These are phyloP conservation scores for Palythoa grandis DNA, from an alignment of 92 coral and sea anemone genomes.

Conservation along the genomic window DNA sequence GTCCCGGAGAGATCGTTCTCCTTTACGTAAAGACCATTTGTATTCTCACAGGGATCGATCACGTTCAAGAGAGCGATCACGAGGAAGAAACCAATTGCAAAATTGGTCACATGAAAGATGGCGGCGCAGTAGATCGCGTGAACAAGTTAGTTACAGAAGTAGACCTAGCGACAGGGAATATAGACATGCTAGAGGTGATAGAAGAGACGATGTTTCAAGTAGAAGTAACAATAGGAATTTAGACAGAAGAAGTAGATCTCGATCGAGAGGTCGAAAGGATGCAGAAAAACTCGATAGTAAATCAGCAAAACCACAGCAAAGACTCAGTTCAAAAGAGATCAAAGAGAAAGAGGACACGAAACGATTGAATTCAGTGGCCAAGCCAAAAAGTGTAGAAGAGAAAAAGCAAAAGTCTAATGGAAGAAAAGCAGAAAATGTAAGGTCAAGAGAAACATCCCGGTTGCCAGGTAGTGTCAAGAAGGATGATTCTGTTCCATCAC, in stretches of 20 bases:
- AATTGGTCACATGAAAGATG: conserved; percentile 47
- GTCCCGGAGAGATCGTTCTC: conserved; percentile 47
- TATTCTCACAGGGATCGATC: not conserved
- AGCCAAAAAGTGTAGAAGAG: not conserved
- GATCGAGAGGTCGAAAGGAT: conserved; percentile 25
- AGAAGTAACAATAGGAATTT: not conserved
- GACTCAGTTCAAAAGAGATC: not conserved
- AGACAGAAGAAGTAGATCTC: conserved; percentile 28
- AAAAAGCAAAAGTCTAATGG: not conserved
- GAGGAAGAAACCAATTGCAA: conserved; percentile 36
- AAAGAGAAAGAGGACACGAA: not conserved
- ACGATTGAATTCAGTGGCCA: not conserved
- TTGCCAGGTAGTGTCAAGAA: conserved; percentile 1
- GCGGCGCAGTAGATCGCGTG: conserved; percentile 43
- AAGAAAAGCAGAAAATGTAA: conserved; percentile 6
- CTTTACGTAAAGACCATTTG: conserved; percentile 17
- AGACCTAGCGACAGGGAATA: conserved; percentile 51
- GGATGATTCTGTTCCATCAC: not conserved
- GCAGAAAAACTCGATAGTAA: not conserved
- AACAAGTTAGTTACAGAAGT: conserved; percentile 31
- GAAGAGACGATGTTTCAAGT: conserved; percentile 46
- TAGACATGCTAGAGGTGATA: conserved; percentile 43
- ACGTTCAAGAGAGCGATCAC: conserved; percentile 21
- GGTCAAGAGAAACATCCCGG: conserved; percentile 30
- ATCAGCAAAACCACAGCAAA: conserved; percentile 2